Evolutionary conservation across 2,888 invertebrate genomes (phyloP), one percentile per base, ranked within the genome.

Genomic region (Cybosia mesomella): DNA sequence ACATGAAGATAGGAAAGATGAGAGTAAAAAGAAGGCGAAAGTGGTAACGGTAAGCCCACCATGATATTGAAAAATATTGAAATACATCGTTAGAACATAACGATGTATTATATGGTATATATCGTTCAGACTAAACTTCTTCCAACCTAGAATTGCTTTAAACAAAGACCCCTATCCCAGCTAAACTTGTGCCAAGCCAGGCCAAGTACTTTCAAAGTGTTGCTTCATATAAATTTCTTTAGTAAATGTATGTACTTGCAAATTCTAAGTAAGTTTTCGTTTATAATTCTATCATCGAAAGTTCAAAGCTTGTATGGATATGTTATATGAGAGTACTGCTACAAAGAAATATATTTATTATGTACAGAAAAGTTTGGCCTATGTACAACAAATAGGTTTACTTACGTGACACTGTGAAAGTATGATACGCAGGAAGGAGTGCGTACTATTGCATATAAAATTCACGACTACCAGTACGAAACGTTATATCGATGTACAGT

Each of bases 371-470:
- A 28, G 28, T 28, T 4, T 28, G 2, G 2, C 5, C 28, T 28
- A 28, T 28, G 11, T 24, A 53, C 15, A 58, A 34, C 32, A 58
- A 22, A 10, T 59, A 18, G 39, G 43, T 28, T 28, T 28, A 5
- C 28, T 24, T 58, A 32, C 67, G 34, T 67, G 49, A 49, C 36
- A 67, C 32, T 28, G 28, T 28, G 28, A 4, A 5, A 28, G 28
- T 4, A 28, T 28, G 3, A 57, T 49, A 62, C 49, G 15, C 22
- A 22, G 57, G 1, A 58, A 59, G 22, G 24, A 65, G 22, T 32
- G n/a, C 34, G 32, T 63, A 68, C 68, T 64, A 68, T 68, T 63
- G 68, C 67, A 79, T 74, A 68, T 58, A 74, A 69, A 73, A 76
- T 73, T 68, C 61, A 75, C 69, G 72, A 73, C 69, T 65, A 72